These are phyloP conservation scores for Cremastinae sp. DNA, from an alignment of 2,888 invertebrate genomes.

Conservation along the genomic window DNA sequence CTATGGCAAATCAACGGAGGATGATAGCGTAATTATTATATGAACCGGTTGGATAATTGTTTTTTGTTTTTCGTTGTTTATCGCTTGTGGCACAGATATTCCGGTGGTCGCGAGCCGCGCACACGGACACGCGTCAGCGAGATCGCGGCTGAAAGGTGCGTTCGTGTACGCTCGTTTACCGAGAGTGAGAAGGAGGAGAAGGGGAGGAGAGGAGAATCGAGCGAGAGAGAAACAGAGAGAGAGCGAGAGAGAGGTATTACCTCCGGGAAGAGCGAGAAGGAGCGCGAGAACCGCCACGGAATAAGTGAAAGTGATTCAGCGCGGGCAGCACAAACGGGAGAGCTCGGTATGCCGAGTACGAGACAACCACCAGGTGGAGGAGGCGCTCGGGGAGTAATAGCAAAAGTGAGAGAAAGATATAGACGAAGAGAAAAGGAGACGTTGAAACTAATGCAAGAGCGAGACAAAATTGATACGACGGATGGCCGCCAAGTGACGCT, in stretches of 20 bases:
- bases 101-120: not conserved
- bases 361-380: conserved; percentile 61
- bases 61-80: not conserved
- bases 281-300: conserved; percentile 66
- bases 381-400: conserved; percentile 22
- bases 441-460: no score
- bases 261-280: not conserved
- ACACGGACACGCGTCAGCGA: conserved; percentile 23
- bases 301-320: conserved; percentile 78
- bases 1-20: no score
- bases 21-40: conserved; percentile 41
- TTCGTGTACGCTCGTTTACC: conserved; percentile 17
- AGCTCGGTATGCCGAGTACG: conserved; percentile 32
- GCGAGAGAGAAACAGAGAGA: not conserved
- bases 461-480: no score
- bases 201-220: not conserved
- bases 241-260: not conserved
- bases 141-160: conserved; percentile 38
- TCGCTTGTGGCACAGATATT: not conserved
- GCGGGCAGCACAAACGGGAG: conserved; percentile 58
- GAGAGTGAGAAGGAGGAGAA: not conserved
- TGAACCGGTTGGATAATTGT: not conserved
- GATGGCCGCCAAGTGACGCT: conserved; percentile 22
- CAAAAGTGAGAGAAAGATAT: no score
- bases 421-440: no score